Conservation (phyloP, 2,113 vertebrate species). For the Scytalopus superciliaris region DNA sequence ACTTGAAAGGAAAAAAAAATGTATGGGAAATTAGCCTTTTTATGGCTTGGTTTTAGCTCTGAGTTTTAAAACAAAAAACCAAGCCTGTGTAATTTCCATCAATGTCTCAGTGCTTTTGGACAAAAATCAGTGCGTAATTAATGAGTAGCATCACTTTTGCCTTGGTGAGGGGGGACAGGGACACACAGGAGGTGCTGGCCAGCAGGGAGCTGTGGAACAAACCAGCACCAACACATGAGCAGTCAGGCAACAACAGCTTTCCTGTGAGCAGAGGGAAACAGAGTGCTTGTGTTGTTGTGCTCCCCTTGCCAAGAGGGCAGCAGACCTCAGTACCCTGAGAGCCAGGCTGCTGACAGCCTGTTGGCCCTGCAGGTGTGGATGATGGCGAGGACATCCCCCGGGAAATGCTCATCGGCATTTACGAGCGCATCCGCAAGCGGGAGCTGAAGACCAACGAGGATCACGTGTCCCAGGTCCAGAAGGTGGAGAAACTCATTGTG, state of each 20-base stretch:
- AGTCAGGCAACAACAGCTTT: neutral
- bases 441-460: slow-evolving; percentile 97
- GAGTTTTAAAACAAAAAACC: neutral
- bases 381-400: slow-evolving; percentile 96
- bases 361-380: slow-evolving; percentile 89
- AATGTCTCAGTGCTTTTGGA: neutral
- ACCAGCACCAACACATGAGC: neutral
- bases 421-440: slow-evolving; percentile 92
- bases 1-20: neutral
- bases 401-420: slow-evolving; percentile 93
- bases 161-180: neutral
- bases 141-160: neutral
- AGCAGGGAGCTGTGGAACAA: neutral
- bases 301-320: neutral
- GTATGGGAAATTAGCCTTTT: neutral
- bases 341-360: neutral
- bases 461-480: slow-evolving; percentile 97
- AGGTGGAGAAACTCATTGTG: slow-evolving; percentile 97
- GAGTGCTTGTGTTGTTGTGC: fast-evolving
- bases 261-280: neutral
- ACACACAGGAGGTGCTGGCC: neutral
- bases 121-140: neutral
- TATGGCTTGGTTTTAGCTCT: neutral
- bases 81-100: neutral
- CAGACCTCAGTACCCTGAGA: no score